Evolutionary conservation across 2,797 vertebrate species (phyloP), one percentile per base, ranked within the genome.

Genomic region (Scarus forsteni): DNA sequence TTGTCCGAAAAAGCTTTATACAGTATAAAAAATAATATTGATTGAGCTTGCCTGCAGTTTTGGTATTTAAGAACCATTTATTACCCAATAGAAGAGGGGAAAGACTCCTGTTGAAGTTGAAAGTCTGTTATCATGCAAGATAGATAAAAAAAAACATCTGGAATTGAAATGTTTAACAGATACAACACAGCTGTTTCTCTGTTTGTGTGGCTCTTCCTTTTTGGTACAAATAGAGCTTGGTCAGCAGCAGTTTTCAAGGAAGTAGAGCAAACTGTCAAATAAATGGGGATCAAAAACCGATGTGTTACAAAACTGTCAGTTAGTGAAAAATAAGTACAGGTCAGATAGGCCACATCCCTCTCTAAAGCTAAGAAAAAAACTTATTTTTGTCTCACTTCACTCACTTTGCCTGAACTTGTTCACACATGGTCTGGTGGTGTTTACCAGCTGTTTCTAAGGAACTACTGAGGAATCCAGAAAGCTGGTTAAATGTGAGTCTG

Each of bases 391-490:
- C 27, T n/a, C 44, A 15, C 44, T 15, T 15, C 13, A 49, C 16
- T n/a, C n/a, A n/a, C n/a, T n/a, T n/a, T 19, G 46, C 43, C 43
- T 13, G 43, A 44, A 44, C 43, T 8, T n/a, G 27, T 45, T 0
- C 1, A 19, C 35, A 14, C n/a, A 15, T 39, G 34, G 8, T 48
- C 35, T n/a, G 16, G 34, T n/a, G 16, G 34, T 42, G 38, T 50
- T 14, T 13, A 19, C 35, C 19, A 60, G n/a, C 62, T 53, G 27
- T 50, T 13, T 54, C 68, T 42, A 56, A 18, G 61, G 34, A 62
- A 16, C 39, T 34, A 44, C 38, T 10, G 1, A 51, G 34, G 52
- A 51, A 8, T 40, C 40, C 4, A 1, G 18, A 45, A 42, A 8
- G 35, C 39, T 39, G 34, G 12, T 15, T 19, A 27, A 27, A 12